Percentiles rank a stretch among this genome's conserved stretches.
These are phyloP conservation scores for Drosophila rellima DNA, from an alignment of 2,888 invertebrate species.

Conservation along the genomic window DNA sequence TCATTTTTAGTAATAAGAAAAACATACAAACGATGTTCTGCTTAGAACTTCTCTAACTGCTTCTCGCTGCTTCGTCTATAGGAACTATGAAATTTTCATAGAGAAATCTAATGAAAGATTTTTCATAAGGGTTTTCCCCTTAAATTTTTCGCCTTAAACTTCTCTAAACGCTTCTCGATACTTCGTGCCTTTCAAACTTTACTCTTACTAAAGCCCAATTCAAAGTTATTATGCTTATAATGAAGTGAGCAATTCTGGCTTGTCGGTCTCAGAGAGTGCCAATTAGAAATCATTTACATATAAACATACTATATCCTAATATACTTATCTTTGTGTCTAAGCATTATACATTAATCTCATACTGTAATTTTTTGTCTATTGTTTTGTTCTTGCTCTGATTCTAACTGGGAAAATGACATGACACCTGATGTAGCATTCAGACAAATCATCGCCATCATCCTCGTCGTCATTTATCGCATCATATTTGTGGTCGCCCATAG, in stretches of 20 bases:
- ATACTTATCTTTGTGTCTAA: slow-evolving; percentile 2
- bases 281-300: neutral
- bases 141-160: neutral
- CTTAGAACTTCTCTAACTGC: neutral
- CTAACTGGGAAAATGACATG: slow-evolving; percentile 21
- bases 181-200: neutral
- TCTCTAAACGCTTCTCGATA: neutral
- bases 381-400: slow-evolving; percentile 55
- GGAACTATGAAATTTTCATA: too few relatives aligned
- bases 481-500: slow-evolving; percentile 71
- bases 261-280: too few relatives aligned
- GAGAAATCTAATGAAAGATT: too few relatives aligned
- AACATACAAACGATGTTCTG: too few relatives aligned
- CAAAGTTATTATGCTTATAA: neutral
- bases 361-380: slow-evolving; percentile 36
- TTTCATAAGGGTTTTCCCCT: too few relatives aligned
- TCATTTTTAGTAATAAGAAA: too few relatives aligned
- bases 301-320: neutral
- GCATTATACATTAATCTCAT: slow-evolving; percentile 19
- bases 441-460: slow-evolving; percentile 53
- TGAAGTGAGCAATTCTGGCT: neutral
- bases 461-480: slow-evolving; percentile 67
- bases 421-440: slow-evolving; percentile 56
- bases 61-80: neutral
- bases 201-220: neutral